Conservation (phyloP, 1,140 invertebrate species). For the Latrodectus geometricus region DNA sequence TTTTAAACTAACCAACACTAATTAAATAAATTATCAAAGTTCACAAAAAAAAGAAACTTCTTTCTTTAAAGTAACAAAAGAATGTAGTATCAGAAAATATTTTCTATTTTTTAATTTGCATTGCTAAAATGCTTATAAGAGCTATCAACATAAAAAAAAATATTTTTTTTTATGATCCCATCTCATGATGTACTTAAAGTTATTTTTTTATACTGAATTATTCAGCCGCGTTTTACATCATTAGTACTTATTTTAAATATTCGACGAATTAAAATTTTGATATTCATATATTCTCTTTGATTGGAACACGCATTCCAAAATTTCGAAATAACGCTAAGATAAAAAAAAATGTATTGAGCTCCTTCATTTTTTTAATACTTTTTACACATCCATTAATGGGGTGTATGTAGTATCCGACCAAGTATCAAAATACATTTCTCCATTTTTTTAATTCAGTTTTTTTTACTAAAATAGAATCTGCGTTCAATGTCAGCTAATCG, state of each 20-base stretch:
- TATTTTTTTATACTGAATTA: not conserved
- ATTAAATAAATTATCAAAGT: too few relatives aligned
- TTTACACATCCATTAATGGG: slow-evolving; percentile 39
- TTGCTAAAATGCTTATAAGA: too few relatives aligned
- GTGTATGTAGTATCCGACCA: slow-evolving; percentile 22
- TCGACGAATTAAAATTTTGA: slow-evolving; percentile 55
- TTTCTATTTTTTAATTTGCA: too few relatives aligned
- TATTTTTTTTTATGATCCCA: not conserved
- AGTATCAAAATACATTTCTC: slow-evolving; percentile 34
- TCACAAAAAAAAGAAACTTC: too few relatives aligned
- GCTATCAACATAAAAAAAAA: too few relatives aligned
- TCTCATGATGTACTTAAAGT: not conserved
- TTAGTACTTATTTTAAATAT: slow-evolving; percentile 58
- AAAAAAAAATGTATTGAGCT: slow-evolving; percentile 11
- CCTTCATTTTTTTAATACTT: slow-evolving; percentile 35
- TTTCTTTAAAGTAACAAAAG: too few relatives aligned
- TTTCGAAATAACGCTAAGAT: slow-evolving; percentile 12
- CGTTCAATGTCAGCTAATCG: slow-evolving; percentile 39
- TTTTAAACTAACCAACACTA: too few relatives aligned
- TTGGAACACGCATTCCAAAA: slow-evolving; percentile 52
- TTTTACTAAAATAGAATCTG: not conserved
- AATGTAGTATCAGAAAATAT: too few relatives aligned
- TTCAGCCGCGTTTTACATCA: slow-evolving; percentile 7
- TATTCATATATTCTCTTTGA: slow-evolving; percentile 57
- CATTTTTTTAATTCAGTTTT: slow-evolving; percentile 35